These are phyloP conservation scores for Acromyrmex heyeri DNA, from an alignment of 1,140 invertebrate genomes.

Conservation along the genomic window DNA sequence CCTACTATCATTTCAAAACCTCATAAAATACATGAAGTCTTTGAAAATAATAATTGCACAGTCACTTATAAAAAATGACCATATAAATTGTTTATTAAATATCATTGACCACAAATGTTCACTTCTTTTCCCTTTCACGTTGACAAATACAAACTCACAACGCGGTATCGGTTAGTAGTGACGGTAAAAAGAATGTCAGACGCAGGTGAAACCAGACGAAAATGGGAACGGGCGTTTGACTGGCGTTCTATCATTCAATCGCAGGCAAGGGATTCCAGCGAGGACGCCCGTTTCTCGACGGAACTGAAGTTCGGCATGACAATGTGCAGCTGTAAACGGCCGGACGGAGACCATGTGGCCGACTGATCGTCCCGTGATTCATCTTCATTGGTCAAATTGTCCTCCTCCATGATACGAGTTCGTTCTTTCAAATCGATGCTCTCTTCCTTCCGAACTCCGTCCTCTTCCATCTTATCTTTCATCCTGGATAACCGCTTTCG, in stretches of 20 bases:
- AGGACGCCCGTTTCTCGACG: conserved; percentile 74
- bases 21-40: not conserved
- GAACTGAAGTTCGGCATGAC: conserved; percentile 88
- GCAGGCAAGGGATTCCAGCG: conserved; percentile 76
- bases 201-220: not conserved
- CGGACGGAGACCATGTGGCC: conserved; percentile 55
- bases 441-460: not conserved
- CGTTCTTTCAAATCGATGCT: not conserved
- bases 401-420: not conserved
- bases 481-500: conserved; percentile 34
- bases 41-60: not conserved
- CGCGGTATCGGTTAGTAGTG: not conserved
- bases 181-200: not conserved
- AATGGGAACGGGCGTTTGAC: not conserved
- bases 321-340: conserved; percentile 88
- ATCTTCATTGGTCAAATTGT: conserved; percentile 13
- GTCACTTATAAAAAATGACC: not conserved
- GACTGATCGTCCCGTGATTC: conserved; percentile 16
- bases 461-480: conserved; percentile 5
- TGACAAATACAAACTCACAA: not conserved
- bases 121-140: not conserved
- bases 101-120: not conserved
- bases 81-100: conserved; percentile 9
- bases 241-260: conserved; percentile 55
- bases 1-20: not conserved